phyloP scores from a whole-genome alignment of 2,113 vertebrate species.

The Phylloscopus trochilus region DNA sequence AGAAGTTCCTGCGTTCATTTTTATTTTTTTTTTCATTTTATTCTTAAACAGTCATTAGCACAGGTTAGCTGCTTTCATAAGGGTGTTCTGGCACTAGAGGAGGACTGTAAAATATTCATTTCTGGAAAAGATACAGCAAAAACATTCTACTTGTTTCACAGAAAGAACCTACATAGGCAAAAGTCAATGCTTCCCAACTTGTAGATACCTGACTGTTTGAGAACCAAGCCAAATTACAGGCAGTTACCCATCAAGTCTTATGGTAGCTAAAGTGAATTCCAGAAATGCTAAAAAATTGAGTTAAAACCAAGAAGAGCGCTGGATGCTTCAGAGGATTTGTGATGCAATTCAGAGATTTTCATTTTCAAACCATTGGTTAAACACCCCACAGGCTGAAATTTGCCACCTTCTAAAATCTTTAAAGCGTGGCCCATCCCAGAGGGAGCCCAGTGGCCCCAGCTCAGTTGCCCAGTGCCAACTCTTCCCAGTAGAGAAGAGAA shows the following conservation, averaged over 20 bases:
- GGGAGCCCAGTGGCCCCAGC: not conserved
- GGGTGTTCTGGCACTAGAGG: not conserved
- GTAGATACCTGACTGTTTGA: not conserved
- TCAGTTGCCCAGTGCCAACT: not conserved
- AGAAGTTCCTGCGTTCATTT: not conserved
- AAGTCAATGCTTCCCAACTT: not conserved
- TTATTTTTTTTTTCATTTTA: not conserved
- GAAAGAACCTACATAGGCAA: not conserved
- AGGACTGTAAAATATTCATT: not conserved
- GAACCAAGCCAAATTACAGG: not conserved
- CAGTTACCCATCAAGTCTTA: not conserved
- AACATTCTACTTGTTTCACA: not conserved
- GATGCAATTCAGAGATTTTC: not conserved
- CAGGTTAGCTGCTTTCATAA: slow-evolving; percentile 34
- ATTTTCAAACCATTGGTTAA: not conserved
- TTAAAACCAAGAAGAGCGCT: not conserved
- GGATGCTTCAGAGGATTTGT: not conserved
- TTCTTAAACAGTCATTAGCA: slow-evolving; percentile 34
- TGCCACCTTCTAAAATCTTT: not conserved
- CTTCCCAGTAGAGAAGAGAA: not conserved
- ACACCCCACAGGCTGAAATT: not conserved
- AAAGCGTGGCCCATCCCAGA: not conserved
- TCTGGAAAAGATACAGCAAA: slow-evolving; percentile 46
- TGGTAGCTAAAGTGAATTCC: not conserved
- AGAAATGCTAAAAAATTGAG: not conserved